Conservation (phyloP, 2,113 vertebrate genomes). For the Amphiprion ocellaris region DNA sequence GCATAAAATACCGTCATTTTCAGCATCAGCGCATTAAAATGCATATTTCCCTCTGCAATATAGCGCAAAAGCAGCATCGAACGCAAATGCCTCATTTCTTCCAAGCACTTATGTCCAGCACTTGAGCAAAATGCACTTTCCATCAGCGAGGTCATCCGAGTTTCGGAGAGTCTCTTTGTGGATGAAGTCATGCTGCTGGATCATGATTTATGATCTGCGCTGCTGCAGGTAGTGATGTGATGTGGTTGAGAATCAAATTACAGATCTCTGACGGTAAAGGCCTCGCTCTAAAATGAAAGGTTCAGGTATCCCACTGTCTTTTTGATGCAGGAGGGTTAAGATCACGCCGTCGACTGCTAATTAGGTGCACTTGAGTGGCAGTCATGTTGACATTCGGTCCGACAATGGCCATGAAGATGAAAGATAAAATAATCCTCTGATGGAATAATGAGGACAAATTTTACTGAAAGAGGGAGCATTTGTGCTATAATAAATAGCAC, state of each 20-base stretch:
- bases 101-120: neutral
- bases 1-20: no score
- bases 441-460: neutral
- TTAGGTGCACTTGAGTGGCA: conserved; percentile 1
- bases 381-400: neutral
- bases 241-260: neutral
- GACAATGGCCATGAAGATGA: neutral
- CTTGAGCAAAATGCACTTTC: neutral
- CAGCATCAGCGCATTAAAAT: no score
- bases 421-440: neutral
- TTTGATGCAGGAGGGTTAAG: neutral
- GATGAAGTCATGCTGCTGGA: neutral
- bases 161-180: neutral
- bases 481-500: no score
- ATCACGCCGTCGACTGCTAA: conserved; percentile 9
- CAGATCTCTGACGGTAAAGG: neutral
- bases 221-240: conserved; percentile 3
- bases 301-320: neutral
- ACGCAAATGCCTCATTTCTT: neutral
- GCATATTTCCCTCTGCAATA: neutral
- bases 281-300: conserved; percentile 2
- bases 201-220: neutral
- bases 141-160: neutral
- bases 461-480: neutral
- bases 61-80: neutral